Base-by-base conservation (phyloP, 2,797 vertebrate genomes). In the Dallia pectoralis region DNA sequence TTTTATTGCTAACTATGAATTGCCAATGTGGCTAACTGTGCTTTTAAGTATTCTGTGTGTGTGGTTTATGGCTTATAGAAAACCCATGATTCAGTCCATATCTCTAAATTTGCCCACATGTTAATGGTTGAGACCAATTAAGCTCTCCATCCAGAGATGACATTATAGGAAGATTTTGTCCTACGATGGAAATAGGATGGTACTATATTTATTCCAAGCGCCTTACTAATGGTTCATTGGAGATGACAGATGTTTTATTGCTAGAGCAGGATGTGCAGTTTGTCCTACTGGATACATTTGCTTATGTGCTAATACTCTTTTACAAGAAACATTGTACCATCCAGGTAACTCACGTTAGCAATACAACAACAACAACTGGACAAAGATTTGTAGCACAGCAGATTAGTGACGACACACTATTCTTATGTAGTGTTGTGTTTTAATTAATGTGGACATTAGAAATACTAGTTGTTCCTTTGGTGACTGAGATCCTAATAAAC, bases 1-100 rank as follows among this genome's bases (percentile, higher is more conserved):
- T 86, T 89, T 87, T 88, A 92, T 86, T 85, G 83, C 85, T 92
- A 92, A 93, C 87, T 91, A 93, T 94, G 92, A 86, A 92, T 93
- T 94, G 85, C 88, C 85, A 75, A 86, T 91, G 9, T 84, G 22
- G 89, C 87, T 91, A 85, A 87, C 80, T 85, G 82, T 79, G 86
- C 83, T 76, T n/a, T 82, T 79, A 80, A 87, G 77, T 84, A 86
- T 87, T 86, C 73, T 48, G 74, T 66, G 33, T 70, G 69, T 51
- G 49, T 77, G 71, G 70, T 89, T 89, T 91, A 88, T 87, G 77
- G 73, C 73, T 74, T 84, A 78, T 81, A 69, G 77, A 81, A 32
- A 85, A 77, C 61, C 70, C 25, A 68, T 27, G 77, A 78, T 84
- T 74, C 53, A 81, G 77, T 59, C 73, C 74, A 22, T 78, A 78